Evolutionary conservation across 2,113 vertebrate genomes (phyloP), one percentile per base, ranked within the genome.

Genomic region (Ammodytes dubius): DNA sequence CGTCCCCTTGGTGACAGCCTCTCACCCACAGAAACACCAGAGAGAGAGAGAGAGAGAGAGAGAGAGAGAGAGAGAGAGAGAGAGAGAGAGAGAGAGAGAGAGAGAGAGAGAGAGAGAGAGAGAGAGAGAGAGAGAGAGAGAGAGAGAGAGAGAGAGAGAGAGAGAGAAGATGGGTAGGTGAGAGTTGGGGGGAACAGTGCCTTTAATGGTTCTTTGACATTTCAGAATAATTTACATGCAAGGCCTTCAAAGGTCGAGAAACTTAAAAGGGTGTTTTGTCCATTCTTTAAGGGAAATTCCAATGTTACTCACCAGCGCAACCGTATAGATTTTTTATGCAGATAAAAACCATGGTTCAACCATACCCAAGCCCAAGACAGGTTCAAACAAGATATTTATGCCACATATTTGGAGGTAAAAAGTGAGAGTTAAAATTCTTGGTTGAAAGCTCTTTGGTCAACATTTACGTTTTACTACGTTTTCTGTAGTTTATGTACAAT

Each of bases 1-100:
- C 46, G 83, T 90, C 90, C 77, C 88, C 88, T 84, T 86, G 92
- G 91, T 76, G 88, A 89, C 86, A 85, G 90, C 82, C 83, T 86
- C 88, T 89, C 88, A 85, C 89, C 88, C 88, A 83, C 84, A 76
- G 85, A 76, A 71, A 88, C 82, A 83, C 66, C 60, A 79, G 70
- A 73, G 73, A 84, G 58, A 54, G 56, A 19, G 50, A 45, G 27
- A 27, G 77, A 58, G 54, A 11, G 27, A 27, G 27, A 27, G 27
- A 27, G 27, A 27, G 27, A 27, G 27, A 27, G 27, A 27, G 27
- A 27, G 27, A 27, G 27, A 27, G 27, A 27, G 27, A 27, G 27
- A 27, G 27, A 27, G 27, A 27, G 27, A 27, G 27, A 27, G 27
- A 27, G 27, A 27, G 27, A 27, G 27, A 27, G 27, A 27, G 27